Evolutionary conservation across 2,113 vertebrate genomes (phyloP).

Genomic region (Puma concolor): DNA sequence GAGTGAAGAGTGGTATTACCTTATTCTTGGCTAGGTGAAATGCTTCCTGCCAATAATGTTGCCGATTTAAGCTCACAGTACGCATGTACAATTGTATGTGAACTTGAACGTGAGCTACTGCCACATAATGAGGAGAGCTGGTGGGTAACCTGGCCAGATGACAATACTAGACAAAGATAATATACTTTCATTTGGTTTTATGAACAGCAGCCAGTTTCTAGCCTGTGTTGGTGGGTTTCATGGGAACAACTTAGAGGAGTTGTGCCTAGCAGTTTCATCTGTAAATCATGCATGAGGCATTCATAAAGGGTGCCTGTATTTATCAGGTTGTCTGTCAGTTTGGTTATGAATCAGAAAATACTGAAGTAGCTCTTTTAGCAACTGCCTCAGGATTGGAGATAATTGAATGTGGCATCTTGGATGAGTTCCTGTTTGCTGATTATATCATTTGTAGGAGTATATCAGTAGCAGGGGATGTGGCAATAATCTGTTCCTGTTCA

Average conservation of each 20-base stretch:
- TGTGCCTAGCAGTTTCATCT: not conserved
- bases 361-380: not conserved
- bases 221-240: not conserved
- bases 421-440: conserved; percentile 23
- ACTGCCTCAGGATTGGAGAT: conserved; percentile 1
- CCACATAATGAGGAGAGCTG: not conserved
- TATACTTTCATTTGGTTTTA: not conserved
- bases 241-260: not conserved
- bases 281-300: not conserved
- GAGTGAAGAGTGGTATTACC: not conserved
- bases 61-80: not conserved
- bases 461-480: not conserved
- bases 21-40: not conserved
- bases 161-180: not conserved
- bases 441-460: not conserved
- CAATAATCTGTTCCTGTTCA: not conserved
- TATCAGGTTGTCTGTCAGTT: conserved; percentile 26
- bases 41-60: not conserved
- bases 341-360: conserved; percentile 45
- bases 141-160: not conserved
- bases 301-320: not conserved
- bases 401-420: not conserved
- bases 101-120: not conserved
- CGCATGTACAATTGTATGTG: not conserved
- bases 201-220: not conserved